These are phyloP conservation scores for Polietes domitor DNA, from an alignment of 2,888 invertebrate genomes.

Conservation along the genomic window DNA sequence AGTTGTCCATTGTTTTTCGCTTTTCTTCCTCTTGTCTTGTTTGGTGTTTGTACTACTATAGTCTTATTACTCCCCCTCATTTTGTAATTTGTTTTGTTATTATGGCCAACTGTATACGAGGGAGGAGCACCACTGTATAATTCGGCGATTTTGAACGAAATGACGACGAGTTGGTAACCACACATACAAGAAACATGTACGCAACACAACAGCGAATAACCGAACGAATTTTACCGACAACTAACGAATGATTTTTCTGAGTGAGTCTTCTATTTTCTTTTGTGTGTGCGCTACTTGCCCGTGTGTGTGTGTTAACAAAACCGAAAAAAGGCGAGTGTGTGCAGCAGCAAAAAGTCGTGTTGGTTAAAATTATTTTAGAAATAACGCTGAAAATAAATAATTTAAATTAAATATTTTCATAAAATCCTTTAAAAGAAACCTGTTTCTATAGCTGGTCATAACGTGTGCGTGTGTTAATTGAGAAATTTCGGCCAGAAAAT, in stretches of 20 bases:
- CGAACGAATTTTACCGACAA: constrained; percentile 66
- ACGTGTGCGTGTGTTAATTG: constrained; percentile 61
- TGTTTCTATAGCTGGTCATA: constrained; percentile 54
- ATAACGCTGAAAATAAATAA: constrained; percentile 49
- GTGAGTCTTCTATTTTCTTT: constrained; percentile 13
- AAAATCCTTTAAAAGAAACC: constrained; percentile 40
- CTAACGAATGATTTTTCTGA: constrained; percentile 60
- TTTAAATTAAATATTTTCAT: constrained; percentile 34
- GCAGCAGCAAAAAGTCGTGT: constrained; percentile 60
- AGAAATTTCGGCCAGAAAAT: constrained; percentile 32
- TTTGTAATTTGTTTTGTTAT: constrained; percentile 32
- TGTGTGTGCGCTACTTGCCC: background rate
- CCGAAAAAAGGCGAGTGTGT: constrained; percentile 61
- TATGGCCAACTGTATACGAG: constrained; percentile 37
- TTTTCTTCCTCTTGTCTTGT: constrained; percentile 4
- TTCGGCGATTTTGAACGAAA: constrained; percentile 42
- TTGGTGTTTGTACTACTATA: constrained; percentile 31
- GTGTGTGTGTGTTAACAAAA: constrained; percentile 56
- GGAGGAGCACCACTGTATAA: constrained; percentile 40
- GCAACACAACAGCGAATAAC: constrained; percentile 49
- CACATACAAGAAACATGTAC: background rate
- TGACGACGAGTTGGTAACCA: constrained; percentile 24
- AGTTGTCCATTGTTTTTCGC: background rate
- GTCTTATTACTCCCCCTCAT: constrained; percentile 60
- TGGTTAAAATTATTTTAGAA: constrained; percentile 49